phyloP scores from a whole-genome alignment of 2,113 vertebrate species.

The Pollachius pollachius region DNA sequence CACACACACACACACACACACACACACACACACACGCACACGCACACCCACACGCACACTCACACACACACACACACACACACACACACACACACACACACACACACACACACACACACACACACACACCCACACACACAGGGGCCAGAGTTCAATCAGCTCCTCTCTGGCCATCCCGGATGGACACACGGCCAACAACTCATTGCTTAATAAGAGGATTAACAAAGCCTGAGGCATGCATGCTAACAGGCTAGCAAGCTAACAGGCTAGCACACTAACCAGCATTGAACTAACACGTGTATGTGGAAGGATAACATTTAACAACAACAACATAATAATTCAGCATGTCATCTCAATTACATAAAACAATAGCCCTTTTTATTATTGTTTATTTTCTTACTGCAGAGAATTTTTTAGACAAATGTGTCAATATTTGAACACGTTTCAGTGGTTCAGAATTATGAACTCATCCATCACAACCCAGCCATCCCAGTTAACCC shows the following conservation, averaged over 20 bases:
- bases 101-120: slow-evolving; percentile 58
- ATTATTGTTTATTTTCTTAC: too few species aligned
- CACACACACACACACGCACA: slow-evolving; percentile 49
- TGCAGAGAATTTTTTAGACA: too few species aligned
- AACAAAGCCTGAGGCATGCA: slow-evolving; percentile 23
- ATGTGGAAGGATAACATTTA: too few species aligned
- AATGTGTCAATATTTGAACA: too few species aligned
- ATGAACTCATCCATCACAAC: too few species aligned
- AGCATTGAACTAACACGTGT: slow-evolving; percentile 1
- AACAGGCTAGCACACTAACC: slow-evolving; percentile 26
- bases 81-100: slow-evolving; percentile 68
- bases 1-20: slow-evolving; percentile 16
- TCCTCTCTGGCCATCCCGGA: slow-evolving; percentile 80
- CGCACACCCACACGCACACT: slow-evolving; percentile 42
- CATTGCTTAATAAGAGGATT: slow-evolving; percentile 72
- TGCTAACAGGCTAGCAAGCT: too few species aligned
- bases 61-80: slow-evolving; percentile 58
- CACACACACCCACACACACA: slow-evolving; percentile 40
- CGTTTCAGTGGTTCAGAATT: too few species aligned
- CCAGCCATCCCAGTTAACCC: too few species aligned
- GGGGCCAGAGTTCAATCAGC: slow-evolving; percentile 91
- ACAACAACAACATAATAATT: too few species aligned
- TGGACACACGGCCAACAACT: slow-evolving; percentile 80
- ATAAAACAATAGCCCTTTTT: too few species aligned
- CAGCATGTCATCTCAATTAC: too few species aligned